phyloP scores from a whole-genome alignment of 2,888 invertebrate genomes.

The Octonoba sinensis region DNA sequence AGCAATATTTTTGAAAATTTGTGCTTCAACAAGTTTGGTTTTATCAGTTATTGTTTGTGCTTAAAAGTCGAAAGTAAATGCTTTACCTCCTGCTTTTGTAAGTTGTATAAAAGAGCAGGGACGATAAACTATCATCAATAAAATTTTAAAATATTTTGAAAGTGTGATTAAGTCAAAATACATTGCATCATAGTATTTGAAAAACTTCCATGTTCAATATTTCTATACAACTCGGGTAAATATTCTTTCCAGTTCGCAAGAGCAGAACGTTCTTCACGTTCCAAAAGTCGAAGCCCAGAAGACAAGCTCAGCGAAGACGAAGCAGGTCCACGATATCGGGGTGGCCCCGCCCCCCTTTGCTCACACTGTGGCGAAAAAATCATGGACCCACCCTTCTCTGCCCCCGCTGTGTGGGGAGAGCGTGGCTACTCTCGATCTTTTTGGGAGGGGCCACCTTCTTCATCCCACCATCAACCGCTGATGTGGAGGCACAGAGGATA shows the following conservation, averaged over 20 bases:
- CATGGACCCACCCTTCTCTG: constrained; percentile 38
- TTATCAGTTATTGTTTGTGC: too few relatives aligned
- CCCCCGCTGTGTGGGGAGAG: constrained; percentile 47
- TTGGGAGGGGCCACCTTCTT: constrained; percentile 29
- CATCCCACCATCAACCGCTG: constrained; percentile 22
- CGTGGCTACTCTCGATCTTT: constrained; percentile 28
- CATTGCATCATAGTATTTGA: too few relatives aligned
- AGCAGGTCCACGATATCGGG: constrained; percentile 15
- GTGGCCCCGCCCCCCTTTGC: constrained; percentile 46
- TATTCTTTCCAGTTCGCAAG: constrained; percentile 26
- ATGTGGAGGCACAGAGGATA: constrained; percentile 43
- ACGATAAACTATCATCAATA: too few relatives aligned
- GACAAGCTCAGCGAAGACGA: constrained; percentile 58
- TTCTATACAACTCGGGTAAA: too few relatives aligned
- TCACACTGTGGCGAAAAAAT: constrained; percentile 66
- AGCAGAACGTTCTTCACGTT: constrained; percentile 31
- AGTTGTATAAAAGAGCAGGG: too few relatives aligned
- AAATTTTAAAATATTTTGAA: too few relatives aligned
- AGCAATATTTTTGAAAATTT: too few relatives aligned
- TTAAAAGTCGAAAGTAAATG: too few relatives aligned
- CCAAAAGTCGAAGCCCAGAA: constrained; percentile 57
- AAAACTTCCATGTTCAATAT: too few relatives aligned
- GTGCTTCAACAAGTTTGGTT: too few relatives aligned
- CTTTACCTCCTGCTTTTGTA: too few relatives aligned
- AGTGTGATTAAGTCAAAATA: too few relatives aligned